A percentile compares a stretch with the other conserved stretches of the same genome.
phyloP scores from a whole-genome alignment of 2,888 invertebrate genomes.

The Eupithecia centaureata region DNA sequence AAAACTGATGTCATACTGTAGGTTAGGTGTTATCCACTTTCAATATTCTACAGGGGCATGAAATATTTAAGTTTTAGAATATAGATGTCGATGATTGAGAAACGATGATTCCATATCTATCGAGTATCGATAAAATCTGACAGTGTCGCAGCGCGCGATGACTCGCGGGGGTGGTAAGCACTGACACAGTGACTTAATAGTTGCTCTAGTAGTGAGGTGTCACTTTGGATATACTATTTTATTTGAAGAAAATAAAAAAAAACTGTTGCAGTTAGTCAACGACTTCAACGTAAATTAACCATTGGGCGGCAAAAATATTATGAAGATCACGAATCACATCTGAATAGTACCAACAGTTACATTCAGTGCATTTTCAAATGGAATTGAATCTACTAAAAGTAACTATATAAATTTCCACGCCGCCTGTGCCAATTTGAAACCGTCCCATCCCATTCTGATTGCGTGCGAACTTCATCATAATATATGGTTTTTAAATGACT shows the following conservation, averaged over 20 bases:
- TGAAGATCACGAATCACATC: neutral
- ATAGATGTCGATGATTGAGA: conserved; percentile 3
- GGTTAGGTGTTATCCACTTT: neutral
- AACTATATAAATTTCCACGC: too few relatives aligned
- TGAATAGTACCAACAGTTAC: neutral
- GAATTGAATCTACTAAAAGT: neutral
- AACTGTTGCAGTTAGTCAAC: neutral
- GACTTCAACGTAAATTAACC: neutral
- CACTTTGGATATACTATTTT: neutral
- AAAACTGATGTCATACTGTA: neutral
- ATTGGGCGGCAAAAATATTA: neutral
- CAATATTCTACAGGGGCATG: neutral
- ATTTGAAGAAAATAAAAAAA: neutral
- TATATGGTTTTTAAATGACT: neutral
- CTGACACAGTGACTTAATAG: conserved; percentile 47
- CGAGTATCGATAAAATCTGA: conserved; percentile 62
- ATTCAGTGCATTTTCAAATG: neutral
- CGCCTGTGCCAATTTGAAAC: neutral
- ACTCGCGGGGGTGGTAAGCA: conserved; percentile 76
- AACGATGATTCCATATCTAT: conserved; percentile 19
- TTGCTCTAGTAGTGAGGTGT: neutral
- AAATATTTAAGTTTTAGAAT: neutral
- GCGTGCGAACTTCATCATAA: neutral
- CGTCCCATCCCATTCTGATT: neutral
- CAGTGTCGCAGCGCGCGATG: conserved; percentile 60